Evolutionary conservation across 2,888 invertebrate genomes (phyloP).

Genomic region (Dastarcus helophoroides): DNA sequence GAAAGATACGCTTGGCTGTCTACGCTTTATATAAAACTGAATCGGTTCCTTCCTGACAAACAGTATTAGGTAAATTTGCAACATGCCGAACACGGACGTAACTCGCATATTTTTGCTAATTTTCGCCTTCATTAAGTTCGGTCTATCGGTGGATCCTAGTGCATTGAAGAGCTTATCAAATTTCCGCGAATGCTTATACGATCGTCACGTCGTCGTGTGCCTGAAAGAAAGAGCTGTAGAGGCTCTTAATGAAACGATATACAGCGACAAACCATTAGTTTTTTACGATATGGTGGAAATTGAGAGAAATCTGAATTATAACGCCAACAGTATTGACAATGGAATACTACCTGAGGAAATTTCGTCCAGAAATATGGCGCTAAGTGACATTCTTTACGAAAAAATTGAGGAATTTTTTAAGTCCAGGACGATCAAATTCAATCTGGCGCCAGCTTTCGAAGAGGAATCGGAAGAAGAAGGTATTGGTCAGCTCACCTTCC

Average conservation of each 20-base stretch:
- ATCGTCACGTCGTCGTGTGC: slow-evolving; percentile 32
- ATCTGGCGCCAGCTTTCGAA: slow-evolving; percentile 27
- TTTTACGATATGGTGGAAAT: slow-evolving; percentile 29
- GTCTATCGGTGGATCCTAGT: too few species aligned
- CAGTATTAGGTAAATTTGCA: too few species aligned
- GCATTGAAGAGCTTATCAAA: slow-evolving; percentile 12
- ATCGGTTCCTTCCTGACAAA: too few species aligned
- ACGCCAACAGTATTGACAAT: slow-evolving; percentile 29
- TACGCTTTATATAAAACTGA: too few species aligned
- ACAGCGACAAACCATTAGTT: slow-evolving; percentile 30
- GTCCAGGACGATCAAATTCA: slow-evolving; percentile 36
- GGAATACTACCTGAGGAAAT: slow-evolving; percentile 44
- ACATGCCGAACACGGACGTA: too few species aligned
- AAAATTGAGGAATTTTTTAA: slow-evolving; percentile 36
- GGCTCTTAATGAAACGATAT: slow-evolving; percentile 35
- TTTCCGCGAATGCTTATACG: slow-evolving; percentile 29
- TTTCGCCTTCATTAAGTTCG: too few species aligned
- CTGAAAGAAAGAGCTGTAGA: slow-evolving; percentile 35
- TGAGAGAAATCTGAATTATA: slow-evolving; percentile 31
- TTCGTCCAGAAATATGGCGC: slow-evolving; percentile 39
- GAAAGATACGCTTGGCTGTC: too few species aligned
- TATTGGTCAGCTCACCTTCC: too few species aligned
- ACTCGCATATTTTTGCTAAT: too few species aligned
- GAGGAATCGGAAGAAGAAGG: slow-evolving; percentile 31
- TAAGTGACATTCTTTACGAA: slow-evolving; percentile 33